phyloP scores from a whole-genome alignment of 2,888 invertebrate species.

The Chymomyza caudatula region DNA sequence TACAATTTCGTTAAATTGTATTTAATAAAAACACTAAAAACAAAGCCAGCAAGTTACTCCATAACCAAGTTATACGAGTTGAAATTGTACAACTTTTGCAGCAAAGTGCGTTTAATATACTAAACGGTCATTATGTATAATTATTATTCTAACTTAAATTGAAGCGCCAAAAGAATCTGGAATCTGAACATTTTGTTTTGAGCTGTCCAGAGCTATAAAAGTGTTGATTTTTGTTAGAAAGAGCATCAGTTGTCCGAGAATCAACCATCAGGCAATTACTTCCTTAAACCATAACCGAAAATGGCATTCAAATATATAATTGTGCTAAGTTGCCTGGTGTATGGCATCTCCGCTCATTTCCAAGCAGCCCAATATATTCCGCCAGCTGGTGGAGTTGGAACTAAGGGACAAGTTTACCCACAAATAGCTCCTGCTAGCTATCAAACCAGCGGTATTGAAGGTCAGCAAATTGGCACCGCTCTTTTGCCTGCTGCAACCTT shows the following conservation, averaged over 20 bases:
- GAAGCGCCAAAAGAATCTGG: neutral
- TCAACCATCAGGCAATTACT: conserved; percentile 7
- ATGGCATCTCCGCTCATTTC: conserved; percentile 13
- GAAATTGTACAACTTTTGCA: too few relatives aligned
- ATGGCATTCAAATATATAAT: conserved; percentile 19
- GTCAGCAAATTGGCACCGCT: too few relatives aligned
- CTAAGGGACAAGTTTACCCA: neutral
- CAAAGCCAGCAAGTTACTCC: neutral
- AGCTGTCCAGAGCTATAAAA: conserved; percentile 33
- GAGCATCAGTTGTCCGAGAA: conserved; percentile 34
- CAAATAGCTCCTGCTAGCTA: neutral
- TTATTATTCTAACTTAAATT: neutral
- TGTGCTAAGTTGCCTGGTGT: conserved; percentile 26
- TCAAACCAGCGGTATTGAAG: neutral
- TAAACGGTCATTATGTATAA: neutral
- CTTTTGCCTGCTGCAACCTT: too few relatives aligned
- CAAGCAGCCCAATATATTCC: conserved; percentile 14
- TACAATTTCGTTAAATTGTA: conserved; percentile 8
- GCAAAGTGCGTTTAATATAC: neutral
- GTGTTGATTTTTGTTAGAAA: neutral
- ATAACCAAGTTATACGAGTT: neutral
- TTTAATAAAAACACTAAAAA: neutral
- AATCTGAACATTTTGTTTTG: neutral
- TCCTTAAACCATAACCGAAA: neutral
- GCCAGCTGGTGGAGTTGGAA: neutral